Evolutionary conservation across 2,888 invertebrate genomes (phyloP).

Genomic region (Dioctria rufipes): DNA sequence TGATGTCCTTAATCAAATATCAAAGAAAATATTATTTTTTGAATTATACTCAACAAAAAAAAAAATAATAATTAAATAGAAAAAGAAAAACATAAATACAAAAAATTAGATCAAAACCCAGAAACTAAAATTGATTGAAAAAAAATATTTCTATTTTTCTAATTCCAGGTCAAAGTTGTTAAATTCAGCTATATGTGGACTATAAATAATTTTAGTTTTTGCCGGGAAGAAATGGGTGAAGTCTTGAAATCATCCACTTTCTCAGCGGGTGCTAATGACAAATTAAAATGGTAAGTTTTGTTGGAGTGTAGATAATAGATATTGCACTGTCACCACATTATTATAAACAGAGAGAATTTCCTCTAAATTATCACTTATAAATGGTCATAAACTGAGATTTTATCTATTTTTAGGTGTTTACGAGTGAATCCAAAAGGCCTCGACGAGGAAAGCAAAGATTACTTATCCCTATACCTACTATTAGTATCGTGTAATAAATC

Average conservation of each 20-base stretch:
- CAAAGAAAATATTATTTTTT: background rate
- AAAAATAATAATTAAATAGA: background rate
- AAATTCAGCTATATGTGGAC: constrained; percentile 99
- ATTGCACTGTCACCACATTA: constrained; percentile 1
- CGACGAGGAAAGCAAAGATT: constrained; percentile 99
- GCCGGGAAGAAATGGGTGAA: constrained; percentile 99
- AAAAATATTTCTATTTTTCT: background rate
- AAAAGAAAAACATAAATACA: background rate
- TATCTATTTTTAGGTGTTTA: constrained; percentile 82
- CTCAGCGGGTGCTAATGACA: constrained; percentile 99
- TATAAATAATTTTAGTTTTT: constrained; percentile 99
- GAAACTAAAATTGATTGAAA: constrained; percentile 4
- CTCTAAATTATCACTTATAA: constrained; percentile 3
- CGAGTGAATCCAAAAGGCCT: constrained; percentile 99
- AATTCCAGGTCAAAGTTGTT: constrained; percentile 96
- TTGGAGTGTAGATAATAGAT: background rate
- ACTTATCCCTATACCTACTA: constrained; percentile 97
- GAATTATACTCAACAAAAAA: background rate
- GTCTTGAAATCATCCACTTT: constrained; percentile 99
- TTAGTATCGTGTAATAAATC: constrained; percentile 99
- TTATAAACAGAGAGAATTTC: background rate
- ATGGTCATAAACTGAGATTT: constrained; percentile 7
- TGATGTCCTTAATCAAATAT: too few relatives aligned
- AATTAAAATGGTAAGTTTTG: constrained; percentile 93
- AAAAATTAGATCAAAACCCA: background rate